These are phyloP conservation scores for Aeoliscus strigatus DNA, from an alignment of 2,797 vertebrate species.

Conservation along the genomic window DNA sequence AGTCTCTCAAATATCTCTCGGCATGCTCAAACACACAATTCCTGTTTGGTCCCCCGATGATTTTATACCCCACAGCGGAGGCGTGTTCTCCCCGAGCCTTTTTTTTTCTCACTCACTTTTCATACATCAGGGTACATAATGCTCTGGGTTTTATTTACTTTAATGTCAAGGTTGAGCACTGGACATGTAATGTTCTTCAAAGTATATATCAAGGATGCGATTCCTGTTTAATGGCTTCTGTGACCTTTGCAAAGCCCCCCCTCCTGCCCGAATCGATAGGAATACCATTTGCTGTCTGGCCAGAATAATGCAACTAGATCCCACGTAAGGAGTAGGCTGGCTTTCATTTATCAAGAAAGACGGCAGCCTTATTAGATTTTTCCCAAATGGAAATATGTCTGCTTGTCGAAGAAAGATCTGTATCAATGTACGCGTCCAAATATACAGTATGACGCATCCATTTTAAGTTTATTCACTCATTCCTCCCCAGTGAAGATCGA, in stretches of 20 bases:
- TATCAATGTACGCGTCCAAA: too few relatives aligned
- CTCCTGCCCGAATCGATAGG: constrained; percentile 56
- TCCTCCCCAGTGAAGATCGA: too few relatives aligned
- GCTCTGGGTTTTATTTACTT: constrained; percentile 12
- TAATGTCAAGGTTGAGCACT: constrained; percentile 24
- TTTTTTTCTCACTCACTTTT: constrained; percentile 9
- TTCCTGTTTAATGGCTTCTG: constrained; percentile 46
- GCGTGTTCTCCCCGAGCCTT: constrained; percentile 3
- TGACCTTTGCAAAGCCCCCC: constrained; percentile 54
- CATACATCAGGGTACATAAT: background rate
- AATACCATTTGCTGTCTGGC: constrained; percentile 52
- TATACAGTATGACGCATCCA: too few relatives aligned
- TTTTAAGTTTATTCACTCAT: too few relatives aligned
- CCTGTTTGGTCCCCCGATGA: constrained; percentile 14
- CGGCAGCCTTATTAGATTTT: constrained; percentile 30
- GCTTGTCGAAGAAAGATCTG: too few relatives aligned
- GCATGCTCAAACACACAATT: too few relatives aligned
- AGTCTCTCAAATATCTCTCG: constrained; percentile 47
- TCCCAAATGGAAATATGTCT: background rate
- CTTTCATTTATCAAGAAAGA: constrained; percentile 41
- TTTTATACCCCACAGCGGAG: constrained; percentile 14
- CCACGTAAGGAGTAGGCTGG: constrained; percentile 18
- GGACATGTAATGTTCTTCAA: constrained; percentile 33
- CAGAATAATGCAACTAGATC: constrained; percentile 48
- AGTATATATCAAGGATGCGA: constrained; percentile 34